Evolutionary conservation across 2,888 invertebrate genomes (phyloP).

Genomic region (Aphodius sticticus): DNA sequence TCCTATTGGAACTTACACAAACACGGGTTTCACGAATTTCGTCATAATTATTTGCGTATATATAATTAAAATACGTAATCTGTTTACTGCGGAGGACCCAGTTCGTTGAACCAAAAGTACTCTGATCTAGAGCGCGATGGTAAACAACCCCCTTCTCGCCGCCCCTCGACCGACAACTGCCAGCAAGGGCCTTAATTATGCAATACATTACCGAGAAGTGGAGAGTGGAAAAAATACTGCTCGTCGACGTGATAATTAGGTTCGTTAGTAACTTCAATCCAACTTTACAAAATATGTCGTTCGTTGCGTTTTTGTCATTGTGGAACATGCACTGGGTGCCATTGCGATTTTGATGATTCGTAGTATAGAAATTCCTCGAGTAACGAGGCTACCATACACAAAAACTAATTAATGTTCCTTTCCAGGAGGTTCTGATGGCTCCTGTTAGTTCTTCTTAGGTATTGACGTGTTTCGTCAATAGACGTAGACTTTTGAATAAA

Average conservation of each 20-base stretch:
- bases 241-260: not conserved
- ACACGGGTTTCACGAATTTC: not conserved
- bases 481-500: too few relatives aligned
- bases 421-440: too few relatives aligned
- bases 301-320: too few relatives aligned
- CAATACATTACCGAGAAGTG: not conserved
- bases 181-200: not conserved
- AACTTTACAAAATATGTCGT: too few relatives aligned
- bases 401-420: too few relatives aligned
- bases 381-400: too few relatives aligned
- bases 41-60: not conserved
- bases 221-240: not conserved
- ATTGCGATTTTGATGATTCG: too few relatives aligned
- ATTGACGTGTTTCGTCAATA: too few relatives aligned
- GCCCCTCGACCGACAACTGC: not conserved
- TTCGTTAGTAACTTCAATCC: not conserved
- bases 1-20: not conserved
- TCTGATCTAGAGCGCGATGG: not conserved
- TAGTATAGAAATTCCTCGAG: too few relatives aligned
- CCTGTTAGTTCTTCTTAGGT: too few relatives aligned
- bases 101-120: not conserved
- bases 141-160: not conserved
- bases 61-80: not conserved
- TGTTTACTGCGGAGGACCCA: not conserved
- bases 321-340: too few relatives aligned